Percentiles rank a stretch among this genome's conserved stretches.
Evolutionary conservation across 1,140 invertebrate genomes (phyloP).

Genomic region (Drosophila murphyi): DNA sequence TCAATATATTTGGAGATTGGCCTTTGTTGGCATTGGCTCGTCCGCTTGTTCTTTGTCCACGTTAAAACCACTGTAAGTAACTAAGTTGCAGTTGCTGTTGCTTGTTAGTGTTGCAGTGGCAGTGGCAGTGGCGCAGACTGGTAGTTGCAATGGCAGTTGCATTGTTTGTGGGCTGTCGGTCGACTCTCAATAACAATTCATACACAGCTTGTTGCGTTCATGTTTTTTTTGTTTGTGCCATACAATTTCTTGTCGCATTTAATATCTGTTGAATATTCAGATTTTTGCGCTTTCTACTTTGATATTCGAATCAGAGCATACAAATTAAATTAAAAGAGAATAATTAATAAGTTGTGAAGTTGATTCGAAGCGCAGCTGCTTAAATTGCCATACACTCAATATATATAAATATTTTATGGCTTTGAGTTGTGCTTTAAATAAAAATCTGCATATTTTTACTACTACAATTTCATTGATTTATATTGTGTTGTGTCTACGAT

Average conservation of each 20-base stretch:
- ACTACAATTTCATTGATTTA: slow-evolving; percentile 7
- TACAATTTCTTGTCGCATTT: slow-evolving; percentile 34
- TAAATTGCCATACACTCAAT: neutral
- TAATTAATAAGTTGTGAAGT: slow-evolving; percentile 39
- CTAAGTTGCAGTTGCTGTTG: slow-evolving; percentile 55
- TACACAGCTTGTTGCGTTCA: slow-evolving; percentile 41
- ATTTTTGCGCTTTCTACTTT: slow-evolving; percentile 44
- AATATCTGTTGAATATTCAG: slow-evolving; percentile 51
- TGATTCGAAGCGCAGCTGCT: neutral
- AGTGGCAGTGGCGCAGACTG: slow-evolving; percentile 16
- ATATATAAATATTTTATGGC: slow-evolving; percentile 11
- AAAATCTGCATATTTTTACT: slow-evolving; percentile 10
- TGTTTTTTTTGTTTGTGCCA: slow-evolving; percentile 13
- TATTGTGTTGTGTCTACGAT: neutral
- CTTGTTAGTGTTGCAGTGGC: neutral
- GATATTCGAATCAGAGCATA: slow-evolving; percentile 24
- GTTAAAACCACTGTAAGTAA: slow-evolving; percentile 69
- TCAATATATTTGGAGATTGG: slow-evolving; percentile 66
- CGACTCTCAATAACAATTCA: slow-evolving; percentile 51
- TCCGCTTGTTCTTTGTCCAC: slow-evolving; percentile 45
- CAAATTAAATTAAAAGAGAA: slow-evolving; percentile 41
- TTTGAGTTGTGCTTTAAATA: slow-evolving; percentile 17
- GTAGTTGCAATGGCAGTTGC: slow-evolving; percentile 10
- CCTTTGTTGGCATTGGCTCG: slow-evolving; percentile 63
- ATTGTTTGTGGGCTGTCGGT: slow-evolving; percentile 27